Evolutionary conservation across 2,888 invertebrate species (phyloP), one percentile per base, ranked within the genome.

Genomic region (Drosophila cognata): DNA sequence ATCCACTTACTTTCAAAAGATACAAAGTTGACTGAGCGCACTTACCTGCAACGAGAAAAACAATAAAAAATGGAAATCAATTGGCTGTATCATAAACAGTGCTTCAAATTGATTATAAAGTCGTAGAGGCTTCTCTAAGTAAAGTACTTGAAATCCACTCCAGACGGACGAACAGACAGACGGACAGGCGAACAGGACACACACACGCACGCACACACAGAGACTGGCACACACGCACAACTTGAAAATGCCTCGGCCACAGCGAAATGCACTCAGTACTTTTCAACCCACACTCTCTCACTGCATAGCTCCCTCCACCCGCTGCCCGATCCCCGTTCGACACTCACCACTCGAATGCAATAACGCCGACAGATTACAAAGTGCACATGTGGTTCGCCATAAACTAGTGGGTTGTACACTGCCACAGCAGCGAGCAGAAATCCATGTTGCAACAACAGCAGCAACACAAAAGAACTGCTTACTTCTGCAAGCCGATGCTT

Each of bases 281-380:
- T 58, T 63, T 67, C 35, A n/a, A 8, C 59, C 53, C 36, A 57
- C 11, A 43, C 48, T n/a, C 56, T 21, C 5, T 59, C 16, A 43
- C 18, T 31, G 43, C 43, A 13, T 43, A 21, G n/a, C 10, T 13
- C 8, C 18, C n/a, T 6, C 33, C n/a, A 8, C 11, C 33, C 33
- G 33, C 11, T 33, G 25, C 1, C 31, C 29, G 29, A 25, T 25
- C 2, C 33, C 46, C 38, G 25, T 18, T 21, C 33, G 28, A 25
- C 33, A 48, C 38, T 13, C 38, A 1, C 3, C 33, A 11, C n/a
- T 59, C 61, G 78, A 82, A 86, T 79, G 87, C 87, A 88, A 89
- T 89, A 88, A 88, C 89, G 88, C 89, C 85, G 87, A 78, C 89
- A 88, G 89, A 88, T 88, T 88, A 88, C 89, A 88, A 89, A 89